Percentiles rank a stretch among this genome's conserved stretches.
These are phyloP conservation scores for Phyllotis vaccarum DNA, from an alignment of 2,797 vertebrate species.

Conservation along the genomic window DNA sequence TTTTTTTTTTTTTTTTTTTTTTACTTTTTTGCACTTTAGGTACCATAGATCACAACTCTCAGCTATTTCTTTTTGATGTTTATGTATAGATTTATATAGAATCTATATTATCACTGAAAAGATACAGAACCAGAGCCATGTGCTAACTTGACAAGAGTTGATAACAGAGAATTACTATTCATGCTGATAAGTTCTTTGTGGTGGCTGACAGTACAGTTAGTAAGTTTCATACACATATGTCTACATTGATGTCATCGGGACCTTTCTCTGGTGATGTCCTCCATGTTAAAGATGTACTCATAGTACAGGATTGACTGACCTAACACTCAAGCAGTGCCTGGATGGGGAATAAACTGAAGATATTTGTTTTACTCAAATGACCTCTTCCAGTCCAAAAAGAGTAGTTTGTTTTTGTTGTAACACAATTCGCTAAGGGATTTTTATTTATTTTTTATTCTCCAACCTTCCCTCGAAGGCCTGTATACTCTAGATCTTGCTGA, in stretches of 20 bases:
- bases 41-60: not conserved
- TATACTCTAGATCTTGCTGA: not conserved
- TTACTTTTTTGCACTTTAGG: conserved; percentile 11
- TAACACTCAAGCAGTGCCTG: conserved; percentile 37
- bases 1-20: no score
- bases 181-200: not conserved
- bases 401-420: not conserved
- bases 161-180: not conserved
- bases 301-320: not conserved
- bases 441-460: conserved; percentile 36
- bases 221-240: not conserved
- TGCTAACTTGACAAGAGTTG: not conserved
- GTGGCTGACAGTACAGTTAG: not conserved
- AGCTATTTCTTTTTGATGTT: conserved; percentile 27
- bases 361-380: not conserved
- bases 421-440: conserved; percentile 27
- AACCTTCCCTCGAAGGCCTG: not conserved
- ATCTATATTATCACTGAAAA: not conserved
- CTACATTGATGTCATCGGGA: not conserved
- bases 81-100: not conserved
- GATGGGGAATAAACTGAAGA: not conserved
- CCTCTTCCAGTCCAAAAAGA: not conserved
- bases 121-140: not conserved
- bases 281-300: conserved; percentile 6
- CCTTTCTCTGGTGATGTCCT: not conserved